Base-by-base conservation (phyloP, 2,888 invertebrate genomes). In the Tachina grossa region DNA sequence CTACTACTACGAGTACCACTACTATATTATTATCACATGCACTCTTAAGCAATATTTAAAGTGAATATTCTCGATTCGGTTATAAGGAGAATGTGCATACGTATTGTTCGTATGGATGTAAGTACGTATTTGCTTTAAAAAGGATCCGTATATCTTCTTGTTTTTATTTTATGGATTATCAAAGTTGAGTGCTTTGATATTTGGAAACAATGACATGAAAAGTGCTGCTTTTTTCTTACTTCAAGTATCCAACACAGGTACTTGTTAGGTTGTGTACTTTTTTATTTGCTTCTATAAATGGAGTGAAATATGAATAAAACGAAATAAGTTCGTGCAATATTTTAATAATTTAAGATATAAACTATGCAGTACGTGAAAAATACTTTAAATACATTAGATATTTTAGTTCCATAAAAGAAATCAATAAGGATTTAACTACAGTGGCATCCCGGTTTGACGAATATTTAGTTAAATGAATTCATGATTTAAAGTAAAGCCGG, bases 171-270 rank as follows among this genome's bases (percentile, higher is more conserved):
- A 53, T 82, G 75, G 75, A 75, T 71, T 71, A 78, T 85, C 82
- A 85, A 85, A 78, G 85, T 82, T 79, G 57, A 75, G 85, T 66
- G 78, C 69, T 78, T 63, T 79, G 82, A 72, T 86, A 75, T 86
- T 81, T 86, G 51, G 49, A 71, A 86, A 83, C 83, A 83, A 83
- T 83, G 78, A 79, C 82, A 85, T 79, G 55, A 59, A 83, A 86
- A 83, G 74, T 86, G 83, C 63, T 78, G 66, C 66, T 71, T 79
- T 83, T 77, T 80, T 79, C 79, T 69, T 16, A 41, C 51, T 53
- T 74, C 55, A 80, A 80, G 72, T 66, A 68, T 16, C 61, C 74
- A 68, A 41, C 47, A 63, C 61, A 31, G 31, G 31, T 65, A 84
- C 84, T 84, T 84, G 69, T 84, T 43, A 79, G 84, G 84, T 84